These are phyloP conservation scores for Ophioninae sp. DNA, from an alignment of 2,888 invertebrate species.

Conservation along the genomic window DNA sequence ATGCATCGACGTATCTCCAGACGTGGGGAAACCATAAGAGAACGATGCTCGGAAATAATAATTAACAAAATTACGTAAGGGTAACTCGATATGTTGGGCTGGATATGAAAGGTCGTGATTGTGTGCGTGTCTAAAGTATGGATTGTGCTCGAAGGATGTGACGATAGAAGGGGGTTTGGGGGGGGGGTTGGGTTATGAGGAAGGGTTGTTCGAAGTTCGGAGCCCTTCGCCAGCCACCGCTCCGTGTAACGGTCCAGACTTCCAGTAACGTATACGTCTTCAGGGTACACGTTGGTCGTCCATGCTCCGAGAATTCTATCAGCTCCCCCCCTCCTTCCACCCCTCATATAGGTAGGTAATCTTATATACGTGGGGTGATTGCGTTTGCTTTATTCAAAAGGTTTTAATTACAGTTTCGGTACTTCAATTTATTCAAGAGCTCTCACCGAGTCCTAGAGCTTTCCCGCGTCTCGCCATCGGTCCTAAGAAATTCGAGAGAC, in stretches of 20 bases:
- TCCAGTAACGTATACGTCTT: conserved; percentile 31
- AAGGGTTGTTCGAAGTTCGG: conserved; percentile 72
- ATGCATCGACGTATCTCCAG: conserved; percentile 21
- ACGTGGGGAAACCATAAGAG: conserved; percentile 63
- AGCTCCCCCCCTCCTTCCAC: conserved; percentile 72
- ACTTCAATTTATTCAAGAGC: conserved; percentile 55
- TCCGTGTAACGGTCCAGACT: conserved; percentile 52
- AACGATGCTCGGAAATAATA: conserved; percentile 79
- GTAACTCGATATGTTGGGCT: conserved; percentile 79
- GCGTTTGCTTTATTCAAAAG: conserved; percentile 78
- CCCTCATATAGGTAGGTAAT: conserved; percentile 65
- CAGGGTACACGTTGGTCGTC: conserved; percentile 35
- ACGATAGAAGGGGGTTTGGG: conserved; percentile 67
- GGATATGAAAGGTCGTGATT: conserved; percentile 62
- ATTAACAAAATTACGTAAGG: conserved; percentile 80
- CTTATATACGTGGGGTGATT: conserved; percentile 67
- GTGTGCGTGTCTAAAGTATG: conserved; percentile 37
- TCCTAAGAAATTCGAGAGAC: conserved; percentile 19
- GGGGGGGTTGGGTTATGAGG: conserved; percentile 69
- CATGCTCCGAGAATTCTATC: conserved; percentile 65
- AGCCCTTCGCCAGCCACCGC: conserved; percentile 51
- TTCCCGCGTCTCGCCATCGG: conserved; percentile 10
- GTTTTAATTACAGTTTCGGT: conserved; percentile 75
- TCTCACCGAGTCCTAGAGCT: conserved; percentile 24
- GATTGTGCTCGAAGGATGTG: conserved; percentile 56